Conservation (phyloP, 1,140 invertebrate species). For the Drosophila micromelanica region DNA sequence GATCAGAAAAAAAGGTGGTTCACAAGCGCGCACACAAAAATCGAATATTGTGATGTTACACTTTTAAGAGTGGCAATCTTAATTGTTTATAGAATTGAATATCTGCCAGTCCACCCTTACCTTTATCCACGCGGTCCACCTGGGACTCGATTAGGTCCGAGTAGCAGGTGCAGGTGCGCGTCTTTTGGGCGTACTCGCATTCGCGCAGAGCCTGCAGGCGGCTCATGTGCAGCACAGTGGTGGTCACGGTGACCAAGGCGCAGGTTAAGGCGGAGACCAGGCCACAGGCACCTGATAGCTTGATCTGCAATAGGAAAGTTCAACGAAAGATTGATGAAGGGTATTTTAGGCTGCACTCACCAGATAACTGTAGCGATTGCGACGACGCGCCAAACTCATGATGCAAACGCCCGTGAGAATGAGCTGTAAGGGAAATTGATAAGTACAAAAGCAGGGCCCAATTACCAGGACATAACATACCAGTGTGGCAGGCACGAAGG, state of each 20-base stretch:
- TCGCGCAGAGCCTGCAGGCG: constrained; percentile 93
- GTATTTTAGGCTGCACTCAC: constrained; percentile 85
- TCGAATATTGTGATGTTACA: too few species aligned
- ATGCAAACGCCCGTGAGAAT: constrained; percentile 93
- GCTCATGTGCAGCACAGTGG: constrained; percentile 97
- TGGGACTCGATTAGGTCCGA: constrained; percentile 87
- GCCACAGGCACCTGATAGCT: constrained; percentile 93
- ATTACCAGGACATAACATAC: constrained; percentile 84
- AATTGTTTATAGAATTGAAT: background rate
- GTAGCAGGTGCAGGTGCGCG: constrained; percentile 91
- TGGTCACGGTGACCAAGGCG: constrained; percentile 94
- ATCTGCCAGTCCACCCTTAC: constrained; percentile 75
- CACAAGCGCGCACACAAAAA: too few species aligned
- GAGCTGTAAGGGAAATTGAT: constrained; percentile 85
- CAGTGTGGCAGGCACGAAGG: constrained; percentile 92
- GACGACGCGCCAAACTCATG: constrained; percentile 92
- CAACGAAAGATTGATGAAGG: background rate
- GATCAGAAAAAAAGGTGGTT: too few species aligned
- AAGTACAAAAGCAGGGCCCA: background rate
- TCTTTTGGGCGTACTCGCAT: constrained; percentile 92
- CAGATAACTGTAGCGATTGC: constrained; percentile 94
- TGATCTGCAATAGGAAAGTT: constrained; percentile 87
- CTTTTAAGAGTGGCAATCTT: too few species aligned
- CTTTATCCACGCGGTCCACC: constrained; percentile 86
- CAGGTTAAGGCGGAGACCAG: constrained; percentile 93